phyloP scores from a whole-genome alignment of 2,797 vertebrate genomes.

The Odontamblyopus rebecca region DNA sequence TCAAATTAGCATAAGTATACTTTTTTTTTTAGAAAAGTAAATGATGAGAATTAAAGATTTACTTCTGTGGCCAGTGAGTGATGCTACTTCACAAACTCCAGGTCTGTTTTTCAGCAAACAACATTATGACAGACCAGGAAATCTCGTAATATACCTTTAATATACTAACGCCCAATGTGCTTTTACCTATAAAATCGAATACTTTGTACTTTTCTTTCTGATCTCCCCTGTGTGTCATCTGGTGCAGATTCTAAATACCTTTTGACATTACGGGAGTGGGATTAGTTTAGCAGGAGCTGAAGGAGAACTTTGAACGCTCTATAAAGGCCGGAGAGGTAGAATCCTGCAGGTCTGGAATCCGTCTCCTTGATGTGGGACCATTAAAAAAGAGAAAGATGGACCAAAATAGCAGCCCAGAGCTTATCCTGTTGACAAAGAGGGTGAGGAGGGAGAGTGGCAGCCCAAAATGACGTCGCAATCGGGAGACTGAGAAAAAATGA shows the following conservation, averaged over 20 bases:
- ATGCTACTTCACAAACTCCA: too few species aligned
- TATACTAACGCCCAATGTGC: neutral
- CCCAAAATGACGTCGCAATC: neutral
- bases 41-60: too few species aligned
- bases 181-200: neutral
- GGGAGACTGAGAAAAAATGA: slow-evolving; percentile 4
- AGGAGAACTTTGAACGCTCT: slow-evolving; percentile 19
- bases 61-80: too few species aligned
- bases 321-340: slow-evolving; percentile 20
- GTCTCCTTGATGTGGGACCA: slow-evolving; percentile 32
- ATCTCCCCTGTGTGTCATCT: neutral
- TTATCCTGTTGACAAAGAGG: slow-evolving; percentile 9
- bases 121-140: too few species aligned
- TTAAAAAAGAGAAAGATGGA: slow-evolving; percentile 17
- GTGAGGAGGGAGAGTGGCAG: slow-evolving; percentile 9
- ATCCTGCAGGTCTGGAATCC: slow-evolving; percentile 22
- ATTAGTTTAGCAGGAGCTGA: slow-evolving; percentile 19
- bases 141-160: too few species aligned
- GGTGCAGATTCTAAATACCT: slow-evolving; percentile 36
- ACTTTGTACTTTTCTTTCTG: slow-evolving; percentile 12
- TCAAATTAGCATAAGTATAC: neutral
- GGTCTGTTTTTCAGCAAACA: too few species aligned
- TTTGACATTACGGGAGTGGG: slow-evolving; percentile 25
- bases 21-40: too few species aligned
- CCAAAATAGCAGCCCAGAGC: slow-evolving; percentile 18